These are phyloP conservation scores for Eilema griseolum DNA, from an alignment of 2,888 invertebrate genomes.

Conservation along the genomic window DNA sequence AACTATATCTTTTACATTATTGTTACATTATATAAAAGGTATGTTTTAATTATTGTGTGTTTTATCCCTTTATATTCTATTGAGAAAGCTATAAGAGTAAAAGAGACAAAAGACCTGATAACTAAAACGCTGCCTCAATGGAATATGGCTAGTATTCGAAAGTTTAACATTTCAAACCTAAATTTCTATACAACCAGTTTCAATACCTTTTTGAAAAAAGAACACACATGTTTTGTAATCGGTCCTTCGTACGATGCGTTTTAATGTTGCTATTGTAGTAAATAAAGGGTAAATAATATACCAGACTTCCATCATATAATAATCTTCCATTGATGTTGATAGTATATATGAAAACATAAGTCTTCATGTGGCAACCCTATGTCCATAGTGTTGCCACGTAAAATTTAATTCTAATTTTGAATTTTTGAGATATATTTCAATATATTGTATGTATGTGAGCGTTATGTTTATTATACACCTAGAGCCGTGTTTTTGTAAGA, in stretches of 20 bases:
- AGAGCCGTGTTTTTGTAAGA: slow-evolving; percentile 2
- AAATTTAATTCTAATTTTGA: slow-evolving; percentile 10
- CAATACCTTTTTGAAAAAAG: slow-evolving; percentile 10
- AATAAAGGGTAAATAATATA: slow-evolving; percentile 39
- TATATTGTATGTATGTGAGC: slow-evolving; percentile 21
- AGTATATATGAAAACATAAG: slow-evolving; percentile 7
- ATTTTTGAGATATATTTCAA: slow-evolving; percentile 27
- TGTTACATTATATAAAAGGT: not conserved
- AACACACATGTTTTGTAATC: slow-evolving; percentile 31
- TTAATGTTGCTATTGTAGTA: slow-evolving; percentile 44
- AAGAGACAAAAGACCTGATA: slow-evolving; percentile 11
- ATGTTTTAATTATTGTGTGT: not conserved
- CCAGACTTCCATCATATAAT: slow-evolving; percentile 32
- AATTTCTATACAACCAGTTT: slow-evolving; percentile 9
- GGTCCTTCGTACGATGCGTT: slow-evolving; percentile 31
- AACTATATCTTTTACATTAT: not conserved
- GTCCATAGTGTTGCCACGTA: slow-evolving; percentile 9
- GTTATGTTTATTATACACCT: slow-evolving; percentile 3
- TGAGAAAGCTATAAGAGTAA: not conserved
- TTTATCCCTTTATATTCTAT: not conserved
- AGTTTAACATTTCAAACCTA: slow-evolving; percentile 1
- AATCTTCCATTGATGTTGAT: slow-evolving; percentile 15
- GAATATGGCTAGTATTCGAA: not conserved
- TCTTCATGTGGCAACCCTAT: not conserved
- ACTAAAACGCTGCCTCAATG: not conserved